These are phyloP conservation scores for Euleptes europaea DNA, from an alignment of 2,113 vertebrate species.

Conservation along the genomic window DNA sequence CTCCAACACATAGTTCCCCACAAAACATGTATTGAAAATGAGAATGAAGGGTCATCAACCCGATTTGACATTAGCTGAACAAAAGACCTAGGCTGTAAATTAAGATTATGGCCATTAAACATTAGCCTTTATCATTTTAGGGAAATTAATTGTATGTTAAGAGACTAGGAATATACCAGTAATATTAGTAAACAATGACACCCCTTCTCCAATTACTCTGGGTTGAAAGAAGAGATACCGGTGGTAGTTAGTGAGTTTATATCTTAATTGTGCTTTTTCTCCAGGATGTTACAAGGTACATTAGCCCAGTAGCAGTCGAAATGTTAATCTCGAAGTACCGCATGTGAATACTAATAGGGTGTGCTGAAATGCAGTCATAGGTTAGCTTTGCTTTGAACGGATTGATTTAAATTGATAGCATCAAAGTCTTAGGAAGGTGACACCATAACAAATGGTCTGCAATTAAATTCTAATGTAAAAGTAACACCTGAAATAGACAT, in stretches of 20 bases:
- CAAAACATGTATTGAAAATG: accelerated
- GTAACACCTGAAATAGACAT: background rate
- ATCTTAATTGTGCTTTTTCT: conserved; percentile 36
- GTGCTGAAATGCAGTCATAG: background rate
- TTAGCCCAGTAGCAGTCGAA: conserved; percentile 14
- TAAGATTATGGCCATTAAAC: background rate
- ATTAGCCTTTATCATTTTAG: background rate
- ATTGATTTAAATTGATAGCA: background rate
- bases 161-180: background rate
- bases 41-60: conserved; percentile 14
- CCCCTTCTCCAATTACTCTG: background rate
- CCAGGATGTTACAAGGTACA: conserved; percentile 2
- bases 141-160: background rate
- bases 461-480: background rate
- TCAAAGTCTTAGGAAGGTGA: background rate
- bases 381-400: conserved; percentile 9
- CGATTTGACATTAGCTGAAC: background rate
- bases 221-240: background rate
- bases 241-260: background rate
- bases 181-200: background rate
- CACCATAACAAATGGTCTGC: background rate
- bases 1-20: background rate
- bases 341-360: conserved; percentile 3
- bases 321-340: background rate
- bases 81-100: background rate